phyloP scores from a whole-genome alignment of 2,113 vertebrate genomes.

The Uria aalge region DNA sequence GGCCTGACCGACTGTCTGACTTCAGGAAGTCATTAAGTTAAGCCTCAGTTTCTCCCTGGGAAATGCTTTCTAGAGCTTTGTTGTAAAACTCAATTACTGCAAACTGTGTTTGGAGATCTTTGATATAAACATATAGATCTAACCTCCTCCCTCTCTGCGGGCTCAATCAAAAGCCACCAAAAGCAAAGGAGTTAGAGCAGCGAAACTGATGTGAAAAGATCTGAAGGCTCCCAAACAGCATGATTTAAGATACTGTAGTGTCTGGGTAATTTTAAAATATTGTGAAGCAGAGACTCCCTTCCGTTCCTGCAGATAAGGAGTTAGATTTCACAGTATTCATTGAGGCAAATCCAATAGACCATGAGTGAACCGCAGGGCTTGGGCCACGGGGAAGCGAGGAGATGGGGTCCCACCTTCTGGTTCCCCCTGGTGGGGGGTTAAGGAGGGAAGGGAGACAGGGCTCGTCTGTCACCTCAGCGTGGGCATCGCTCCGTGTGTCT shows the following conservation, averaged over 20 bases:
- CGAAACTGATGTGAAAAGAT: not conserved
- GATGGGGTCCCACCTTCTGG: not conserved
- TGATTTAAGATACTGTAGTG: not conserved
- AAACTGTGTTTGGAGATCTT: constrained; percentile 15
- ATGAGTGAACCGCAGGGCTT: not conserved
- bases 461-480: rapidly evolving
- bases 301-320: not conserved
- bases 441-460: not conserved
- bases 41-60: constrained; percentile 60
- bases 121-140: constrained; percentile 23
- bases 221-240: not conserved
- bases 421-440: not conserved
- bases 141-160: constrained; percentile 5
- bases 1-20: constrained; percentile 45
- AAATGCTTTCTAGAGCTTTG: constrained; percentile 58
- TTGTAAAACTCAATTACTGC: constrained; percentile 48
- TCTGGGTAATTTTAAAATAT: not conserved
- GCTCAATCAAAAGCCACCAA: constrained; percentile 27
- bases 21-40: constrained; percentile 60
- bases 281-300: not conserved
- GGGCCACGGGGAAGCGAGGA: not conserved
- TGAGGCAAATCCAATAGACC: not conserved
- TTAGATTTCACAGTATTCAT: not conserved
- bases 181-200: constrained; percentile 1
- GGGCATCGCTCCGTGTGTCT: not conserved